These are phyloP conservation scores for Kuschelorhynchus macadamiae DNA, from an alignment of 2,888 invertebrate genomes.

Conservation along the genomic window DNA sequence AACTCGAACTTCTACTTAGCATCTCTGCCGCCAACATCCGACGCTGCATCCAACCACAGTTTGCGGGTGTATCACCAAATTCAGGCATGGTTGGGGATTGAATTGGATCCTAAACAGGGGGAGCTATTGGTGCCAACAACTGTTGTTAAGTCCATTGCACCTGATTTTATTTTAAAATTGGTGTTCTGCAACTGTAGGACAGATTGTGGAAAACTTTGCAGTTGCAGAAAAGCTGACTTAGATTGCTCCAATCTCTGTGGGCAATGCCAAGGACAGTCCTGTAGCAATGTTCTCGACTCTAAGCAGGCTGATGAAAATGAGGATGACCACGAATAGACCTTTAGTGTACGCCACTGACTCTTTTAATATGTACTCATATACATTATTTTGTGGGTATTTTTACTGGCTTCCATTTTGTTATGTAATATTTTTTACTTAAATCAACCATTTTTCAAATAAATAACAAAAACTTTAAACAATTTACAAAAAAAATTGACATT, in stretches of 20 bases:
- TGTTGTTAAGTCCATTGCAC: not conserved
- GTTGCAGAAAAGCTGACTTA: not conserved
- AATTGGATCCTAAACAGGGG: slow-evolving; percentile 2
- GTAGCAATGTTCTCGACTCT: not conserved
- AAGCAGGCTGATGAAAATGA: not conserved
- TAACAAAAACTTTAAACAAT: too few relatives aligned
- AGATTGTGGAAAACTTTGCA: slow-evolving; percentile 1
- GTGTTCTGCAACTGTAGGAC: not conserved
- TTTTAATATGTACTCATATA: too few relatives aligned
- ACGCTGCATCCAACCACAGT: not conserved
- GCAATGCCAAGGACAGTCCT: slow-evolving; percentile 2
- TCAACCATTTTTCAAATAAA: too few relatives aligned
- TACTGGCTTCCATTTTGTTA: too few relatives aligned
- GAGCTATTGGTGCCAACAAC: not conserved
- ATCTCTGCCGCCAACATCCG: too few relatives aligned
- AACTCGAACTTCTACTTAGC: too few relatives aligned
- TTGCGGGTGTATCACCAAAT: not conserved
- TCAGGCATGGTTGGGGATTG: slow-evolving; percentile 1
- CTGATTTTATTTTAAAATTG: not conserved
- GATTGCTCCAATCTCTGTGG: not conserved
- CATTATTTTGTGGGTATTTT: too few relatives aligned
- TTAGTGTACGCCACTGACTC: too few relatives aligned
- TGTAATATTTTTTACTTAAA: too few relatives aligned
- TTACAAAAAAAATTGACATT: too few relatives aligned
- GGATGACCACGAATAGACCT: too few relatives aligned